Evolutionary conservation across 2,113 vertebrate species (phyloP).

Genomic region (Balaenoptera acutorostrata): DNA sequence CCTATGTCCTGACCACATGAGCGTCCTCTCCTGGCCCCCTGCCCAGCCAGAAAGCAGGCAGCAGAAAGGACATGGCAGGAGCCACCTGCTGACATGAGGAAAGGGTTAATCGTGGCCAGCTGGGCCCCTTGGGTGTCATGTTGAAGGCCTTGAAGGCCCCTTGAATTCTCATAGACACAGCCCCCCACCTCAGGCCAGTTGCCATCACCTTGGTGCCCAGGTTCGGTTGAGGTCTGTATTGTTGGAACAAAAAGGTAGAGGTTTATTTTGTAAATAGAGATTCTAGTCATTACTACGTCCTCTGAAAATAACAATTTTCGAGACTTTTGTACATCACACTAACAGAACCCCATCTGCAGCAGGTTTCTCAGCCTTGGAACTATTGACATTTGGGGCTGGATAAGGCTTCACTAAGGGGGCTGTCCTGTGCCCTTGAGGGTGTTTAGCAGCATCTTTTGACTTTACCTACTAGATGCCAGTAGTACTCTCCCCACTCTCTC

Average conservation of each 20-base stretch:
- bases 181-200: accelerated
- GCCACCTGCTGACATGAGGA: neutral
- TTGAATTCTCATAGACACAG: neutral
- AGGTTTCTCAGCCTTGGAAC: neutral
- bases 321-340: neutral
- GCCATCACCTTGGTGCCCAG: neutral
- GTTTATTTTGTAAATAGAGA: neutral
- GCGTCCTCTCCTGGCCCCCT: neutral
- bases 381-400: neutral
- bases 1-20: neutral
- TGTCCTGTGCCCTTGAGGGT: neutral
- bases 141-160: neutral
- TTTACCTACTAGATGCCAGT: neutral
- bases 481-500: neutral
- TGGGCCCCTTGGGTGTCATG: neutral
- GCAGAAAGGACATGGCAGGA: neutral
- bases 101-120: neutral
- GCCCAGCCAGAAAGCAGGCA: neutral
- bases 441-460: too few species aligned
- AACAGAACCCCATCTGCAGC: neutral
- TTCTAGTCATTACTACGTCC: too few species aligned
- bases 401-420: neutral
- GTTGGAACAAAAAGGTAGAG: neutral
- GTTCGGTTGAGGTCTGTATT: too few species aligned
- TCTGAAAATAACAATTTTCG: neutral